Evolutionary conservation across 2,888 invertebrate genomes (phyloP), one percentile per base, ranked within the genome.

Genomic region (Xestoiulus laeticollis): DNA sequence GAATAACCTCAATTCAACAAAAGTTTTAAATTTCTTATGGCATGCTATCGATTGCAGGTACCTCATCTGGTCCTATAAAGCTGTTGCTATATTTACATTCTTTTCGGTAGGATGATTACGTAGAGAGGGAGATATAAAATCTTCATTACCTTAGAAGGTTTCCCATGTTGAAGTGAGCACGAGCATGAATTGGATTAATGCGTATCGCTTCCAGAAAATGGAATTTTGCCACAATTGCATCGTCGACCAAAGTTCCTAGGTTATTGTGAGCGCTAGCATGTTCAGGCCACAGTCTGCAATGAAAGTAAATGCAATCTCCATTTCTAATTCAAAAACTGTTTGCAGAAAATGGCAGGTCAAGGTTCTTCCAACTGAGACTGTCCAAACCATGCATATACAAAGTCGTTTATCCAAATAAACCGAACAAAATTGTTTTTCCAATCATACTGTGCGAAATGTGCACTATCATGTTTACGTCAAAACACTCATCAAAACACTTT

Each of bases 181-280:
- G 96, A 87, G 96, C 95, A 91, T 97, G 96, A 89, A 95, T 94
- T 2, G 95, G 94, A 90, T 95, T 95, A 91, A 95, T 91, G 87
- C 90, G 89, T 48, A 93, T 90, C 19, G 93, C 92, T 89, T 91
- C 89, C 38, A 91, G 93, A 93, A 96, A 97, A 92, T 96, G 96
- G 89, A 93, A 93, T 91, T 96, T 96, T 0, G 96, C 96, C 89
- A 91, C 90, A 1, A 94, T 94, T 6, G 90, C 89, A 87, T 95
- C 95, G 88, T 93, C 93, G 90, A 96, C 94, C 89, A 97, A 92
- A 1, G 96, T 96, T 32, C 96, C 97, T 86, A 97, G 93, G 92
- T 97, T 97, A 92, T 97, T 96, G 92, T 96, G 96, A 0, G 96
- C 96, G 91, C 96, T 96, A 8, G 96, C 96, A 91, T 97, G 96